A percentile compares a stretch with the other conserved stretches of the same genome.
These are phyloP conservation scores for Scolopax rusticola DNA, from an alignment of 2,797 vertebrate genomes.

Conservation along the genomic window DNA sequence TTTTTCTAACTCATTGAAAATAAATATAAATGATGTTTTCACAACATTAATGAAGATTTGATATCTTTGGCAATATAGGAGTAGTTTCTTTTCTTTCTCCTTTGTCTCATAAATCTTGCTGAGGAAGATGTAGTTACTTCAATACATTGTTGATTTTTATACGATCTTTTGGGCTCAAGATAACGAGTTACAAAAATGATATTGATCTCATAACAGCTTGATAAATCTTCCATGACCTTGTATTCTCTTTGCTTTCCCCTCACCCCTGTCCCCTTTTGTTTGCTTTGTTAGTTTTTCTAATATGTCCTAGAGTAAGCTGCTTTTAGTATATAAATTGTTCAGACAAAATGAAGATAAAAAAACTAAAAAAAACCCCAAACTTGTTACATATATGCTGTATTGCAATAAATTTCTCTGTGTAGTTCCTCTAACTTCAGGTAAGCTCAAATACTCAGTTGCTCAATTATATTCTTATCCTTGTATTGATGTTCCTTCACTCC, in stretches of 20 bases:
- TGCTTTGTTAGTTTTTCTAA: background rate
- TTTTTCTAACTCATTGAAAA: slow-evolving; percentile 44
- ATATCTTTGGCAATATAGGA: slow-evolving; percentile 45
- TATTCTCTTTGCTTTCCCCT: slow-evolving; percentile 5
- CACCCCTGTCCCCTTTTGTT: background rate
- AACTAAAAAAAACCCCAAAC: no score
- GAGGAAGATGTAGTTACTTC: slow-evolving; percentile 70
- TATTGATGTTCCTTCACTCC: background rate
- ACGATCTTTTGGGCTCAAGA: slow-evolving; percentile 43
- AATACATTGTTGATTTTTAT: slow-evolving; percentile 77
- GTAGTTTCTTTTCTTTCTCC: background rate
- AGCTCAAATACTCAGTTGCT: background rate
- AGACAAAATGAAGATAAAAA: background rate
- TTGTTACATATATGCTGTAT: background rate
- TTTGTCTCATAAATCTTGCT: slow-evolving; percentile 75
- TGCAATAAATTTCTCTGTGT: background rate
- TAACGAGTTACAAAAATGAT: slow-evolving; percentile 76
- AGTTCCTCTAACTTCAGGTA: background rate
- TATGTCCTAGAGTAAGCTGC: background rate
- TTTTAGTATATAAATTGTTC: slow-evolving; percentile 14
- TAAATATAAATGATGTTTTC: slow-evolving; percentile 52
- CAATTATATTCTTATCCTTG: background rate
- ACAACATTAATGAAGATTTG: slow-evolving; percentile 61
- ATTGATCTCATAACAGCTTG: slow-evolving; percentile 69
- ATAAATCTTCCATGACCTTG: slow-evolving; percentile 75